phyloP scores from a whole-genome alignment of 1,140 invertebrate genomes.

The Drosophila prosaltans region DNA sequence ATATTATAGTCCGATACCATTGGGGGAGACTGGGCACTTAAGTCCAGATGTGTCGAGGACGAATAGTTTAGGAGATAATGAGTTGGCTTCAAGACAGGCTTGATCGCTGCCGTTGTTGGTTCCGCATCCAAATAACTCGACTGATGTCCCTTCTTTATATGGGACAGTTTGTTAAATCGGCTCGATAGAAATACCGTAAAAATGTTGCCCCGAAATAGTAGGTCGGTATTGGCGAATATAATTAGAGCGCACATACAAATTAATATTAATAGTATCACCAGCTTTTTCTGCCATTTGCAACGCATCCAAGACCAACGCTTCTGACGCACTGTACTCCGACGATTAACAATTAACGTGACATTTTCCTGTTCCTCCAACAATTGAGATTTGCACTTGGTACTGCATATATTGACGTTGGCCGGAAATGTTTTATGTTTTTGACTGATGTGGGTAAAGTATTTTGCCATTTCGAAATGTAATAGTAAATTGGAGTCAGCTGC shows the following conservation, averaged over 20 bases:
- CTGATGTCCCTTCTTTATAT: constrained; percentile 39
- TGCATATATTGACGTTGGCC: constrained; percentile 58
- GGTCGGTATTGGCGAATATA: constrained; percentile 68
- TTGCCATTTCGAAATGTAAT: constrained; percentile 59
- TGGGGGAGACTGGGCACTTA: constrained; percentile 33
- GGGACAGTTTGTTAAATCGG: constrained; percentile 44
- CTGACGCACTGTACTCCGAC: constrained; percentile 54
- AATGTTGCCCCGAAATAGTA: constrained; percentile 67
- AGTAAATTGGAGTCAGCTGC: constrained; percentile 18
- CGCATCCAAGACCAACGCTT: constrained; percentile 56
- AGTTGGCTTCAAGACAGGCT: constrained; percentile 50
- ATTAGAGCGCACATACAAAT: constrained; percentile 67
- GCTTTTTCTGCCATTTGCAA: constrained; percentile 70
- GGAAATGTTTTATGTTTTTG: constrained; percentile 71
- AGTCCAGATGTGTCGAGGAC: constrained; percentile 49
- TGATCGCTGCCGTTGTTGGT: constrained; percentile 29
- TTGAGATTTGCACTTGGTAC: constrained; percentile 69
- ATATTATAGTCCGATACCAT: constrained; percentile 71
- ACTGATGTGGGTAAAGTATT: constrained; percentile 69
- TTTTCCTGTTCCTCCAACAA: constrained; percentile 69
- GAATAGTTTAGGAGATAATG: constrained; percentile 68
- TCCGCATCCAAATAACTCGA: constrained; percentile 40
- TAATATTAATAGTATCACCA: constrained; percentile 60
- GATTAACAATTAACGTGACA: constrained; percentile 67
- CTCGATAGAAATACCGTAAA: constrained; percentile 64